Evolutionary conservation across 2,888 invertebrate species (phyloP), one percentile per base, ranked within the genome.

Genomic region (Axea sp.): DNA sequence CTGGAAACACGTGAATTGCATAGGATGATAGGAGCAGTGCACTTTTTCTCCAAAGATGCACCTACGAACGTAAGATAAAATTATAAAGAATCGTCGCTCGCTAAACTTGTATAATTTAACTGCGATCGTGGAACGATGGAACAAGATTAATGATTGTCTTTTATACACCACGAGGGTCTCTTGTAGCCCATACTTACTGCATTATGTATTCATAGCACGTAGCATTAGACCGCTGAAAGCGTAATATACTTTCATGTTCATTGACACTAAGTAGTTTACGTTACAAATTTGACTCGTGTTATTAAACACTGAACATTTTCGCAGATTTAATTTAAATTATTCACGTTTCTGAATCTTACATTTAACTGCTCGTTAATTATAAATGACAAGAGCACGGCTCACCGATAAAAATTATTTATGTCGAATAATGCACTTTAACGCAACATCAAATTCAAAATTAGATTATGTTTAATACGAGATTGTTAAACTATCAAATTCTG

Each of bases 141-240:
- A 33, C 43, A 68, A 69, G 69, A 69, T 69, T 60, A 69, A 69
- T 59, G 60, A 45, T 28, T 53, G 59, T 43, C 60, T 69, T 69
- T 53, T 60, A 28, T 59, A 60, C 14, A 49, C 53, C 26, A 69
- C 8, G 53, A 53, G 43, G 35, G 30, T 53, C 60, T 60, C 60
- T 60, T 60, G 60, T 60, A 53, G 17, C 45, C 41, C 37, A 60
- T 41, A 60, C 53, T 28, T 41, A 19, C 11, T 24, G 47, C 60
- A 69, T 69, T 69, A 62, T 45, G 47, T 31, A 69, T 69, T 69
- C 69, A 55, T 62, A 30, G 60, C 55, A 47, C 53, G 60, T 49
- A 33, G 33, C 49, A 60, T 43, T 45, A 51, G 43, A 60, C 24
- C 14, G 69, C 49, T 33, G 51, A 69, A 60, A 51, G 45, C 41